phyloP scores from a whole-genome alignment of 2,113 vertebrate genomes.

The Corapipo altera region DNA sequence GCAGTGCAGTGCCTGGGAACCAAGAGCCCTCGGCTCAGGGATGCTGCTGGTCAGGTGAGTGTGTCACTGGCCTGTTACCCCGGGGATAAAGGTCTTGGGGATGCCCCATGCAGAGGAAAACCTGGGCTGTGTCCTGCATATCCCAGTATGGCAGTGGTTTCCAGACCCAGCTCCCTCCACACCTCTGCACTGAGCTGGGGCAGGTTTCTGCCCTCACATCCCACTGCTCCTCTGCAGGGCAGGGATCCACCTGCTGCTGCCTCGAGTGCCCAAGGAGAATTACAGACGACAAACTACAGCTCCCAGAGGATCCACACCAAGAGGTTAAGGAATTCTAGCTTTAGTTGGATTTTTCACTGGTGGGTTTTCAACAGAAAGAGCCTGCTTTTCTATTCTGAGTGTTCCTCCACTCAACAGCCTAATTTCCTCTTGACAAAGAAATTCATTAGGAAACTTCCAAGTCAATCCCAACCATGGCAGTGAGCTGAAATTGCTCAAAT shows the following conservation, averaged over 20 bases:
- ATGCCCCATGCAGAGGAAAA: background rate
- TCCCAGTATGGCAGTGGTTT: background rate
- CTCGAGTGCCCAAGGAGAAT: accelerated
- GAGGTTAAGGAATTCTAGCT: background rate
- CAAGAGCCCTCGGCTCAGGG: accelerated
- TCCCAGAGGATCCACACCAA: background rate
- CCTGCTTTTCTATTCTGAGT: background rate
- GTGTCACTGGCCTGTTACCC: accelerated
- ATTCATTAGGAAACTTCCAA: conserved; percentile 61
- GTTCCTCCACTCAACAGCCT: background rate
- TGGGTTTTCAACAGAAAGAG: background rate
- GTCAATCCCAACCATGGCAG: background rate
- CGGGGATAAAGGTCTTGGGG: background rate
- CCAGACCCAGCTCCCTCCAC: background rate
- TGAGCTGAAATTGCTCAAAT: conserved; percentile 44
- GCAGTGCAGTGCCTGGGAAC: background rate
- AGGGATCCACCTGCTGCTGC: background rate
- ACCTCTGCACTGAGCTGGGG: background rate
- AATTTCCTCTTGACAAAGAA: conserved; percentile 58
- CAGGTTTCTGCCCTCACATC: background rate
- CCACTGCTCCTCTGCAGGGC: background rate
- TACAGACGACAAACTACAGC: background rate
- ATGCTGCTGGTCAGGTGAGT: background rate
- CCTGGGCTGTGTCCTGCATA: background rate
- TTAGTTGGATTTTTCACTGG: background rate